Base-by-base conservation (phyloP, 2,888 invertebrate species). In the Pycnomerus fuliginosus region DNA sequence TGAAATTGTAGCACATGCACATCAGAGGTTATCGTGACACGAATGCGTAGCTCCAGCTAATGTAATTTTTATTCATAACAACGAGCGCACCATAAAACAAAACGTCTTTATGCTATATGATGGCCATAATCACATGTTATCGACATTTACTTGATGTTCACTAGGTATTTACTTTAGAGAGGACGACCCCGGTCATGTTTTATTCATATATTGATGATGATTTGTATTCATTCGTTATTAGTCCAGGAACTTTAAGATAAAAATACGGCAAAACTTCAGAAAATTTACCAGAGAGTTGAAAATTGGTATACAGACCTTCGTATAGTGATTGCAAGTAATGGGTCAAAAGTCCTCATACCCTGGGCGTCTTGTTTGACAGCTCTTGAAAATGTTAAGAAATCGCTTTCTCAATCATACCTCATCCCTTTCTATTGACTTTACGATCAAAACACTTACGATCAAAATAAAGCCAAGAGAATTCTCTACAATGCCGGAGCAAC, bases 61-160 rank as follows among this genome's bases (percentile, higher is more conserved):
- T 41, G 46, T 46, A 35, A 46, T 46, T 46, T 46, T 46, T 46
- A 46, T 46, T 40, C 41, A 46, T 46, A 41, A 46, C 32, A n/a
- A n/a, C n/a, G n/a, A n/a, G n/a, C n/a, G n/a, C n/a, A n/a, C n/a
- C n/a, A 31, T 38, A 41, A 33, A 47, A 33, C 15, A 22, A 37
- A 33, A 22, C 17, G 28, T 24, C 32, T 23, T 35, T 31, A 37
- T 33, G 41, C 25, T 25, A 42, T 38, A 47, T 20, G 8, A 42
- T 38, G 47, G 42, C 34, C 38, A 14, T 47, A 47, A 47, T 47
- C 40, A 47, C 38, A 47, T 38, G 42, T 47, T 47, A 44, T 44
- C 44, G 35, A 25, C 38, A 38, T 44, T 44, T 44, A 44, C 37
- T 33, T 38, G 44, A 44, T 44, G 37, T 44, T 44, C n/a, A 36